Percentiles rank a stretch among this genome's conserved stretches.
These are phyloP conservation scores for Galbula dea DNA, from an alignment of 2,113 vertebrate species.

Conservation along the genomic window DNA sequence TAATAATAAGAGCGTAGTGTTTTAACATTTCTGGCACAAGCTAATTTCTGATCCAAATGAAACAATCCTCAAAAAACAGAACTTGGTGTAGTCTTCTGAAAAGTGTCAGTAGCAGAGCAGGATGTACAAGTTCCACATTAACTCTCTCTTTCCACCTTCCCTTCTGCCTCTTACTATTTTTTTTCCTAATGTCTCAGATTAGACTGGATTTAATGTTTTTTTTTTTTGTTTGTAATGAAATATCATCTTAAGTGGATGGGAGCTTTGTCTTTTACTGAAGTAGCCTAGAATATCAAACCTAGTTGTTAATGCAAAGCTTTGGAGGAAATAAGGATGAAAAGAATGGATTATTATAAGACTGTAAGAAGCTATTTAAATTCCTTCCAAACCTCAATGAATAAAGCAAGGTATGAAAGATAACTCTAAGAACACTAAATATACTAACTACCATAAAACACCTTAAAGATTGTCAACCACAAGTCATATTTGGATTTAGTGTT, in stretches of 20 bases:
- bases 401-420: not conserved
- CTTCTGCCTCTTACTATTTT: no score
- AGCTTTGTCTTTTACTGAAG: not conserved
- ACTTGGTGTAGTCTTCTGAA: not conserved
- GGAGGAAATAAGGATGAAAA: not conserved
- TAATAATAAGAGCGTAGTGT: not conserved
- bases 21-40: not conserved
- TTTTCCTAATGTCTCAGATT: not conserved
- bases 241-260: not conserved
- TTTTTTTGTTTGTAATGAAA: not conserved
- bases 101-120: not conserved
- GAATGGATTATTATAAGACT: not conserved
- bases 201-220: not conserved
- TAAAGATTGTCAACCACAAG: not conserved
- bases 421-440: not conserved
- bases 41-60: not conserved
- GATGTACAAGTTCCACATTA: not conserved
- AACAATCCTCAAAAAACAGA: not conserved
- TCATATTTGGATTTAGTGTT: not conserved
- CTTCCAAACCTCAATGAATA: not conserved
- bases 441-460: not conserved
- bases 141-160: not conserved
- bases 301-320: not conserved
- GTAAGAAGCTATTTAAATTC: not conserved
- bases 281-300: not conserved